phyloP scores from a whole-genome alignment of 1,140 invertebrate genomes.

The Tetragnatha versicolor region DNA sequence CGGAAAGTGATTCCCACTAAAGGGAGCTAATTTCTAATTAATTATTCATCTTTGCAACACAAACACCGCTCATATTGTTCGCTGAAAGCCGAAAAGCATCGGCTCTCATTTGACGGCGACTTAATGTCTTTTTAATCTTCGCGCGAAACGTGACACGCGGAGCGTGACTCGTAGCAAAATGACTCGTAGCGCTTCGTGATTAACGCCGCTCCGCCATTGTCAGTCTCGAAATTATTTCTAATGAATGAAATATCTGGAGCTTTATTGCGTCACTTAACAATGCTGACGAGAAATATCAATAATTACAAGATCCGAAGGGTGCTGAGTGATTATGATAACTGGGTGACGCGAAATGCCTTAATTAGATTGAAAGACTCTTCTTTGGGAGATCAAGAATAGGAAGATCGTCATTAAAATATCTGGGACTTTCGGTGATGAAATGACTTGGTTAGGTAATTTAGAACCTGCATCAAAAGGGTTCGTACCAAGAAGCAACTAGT shows the following conservation, averaged over 20 bases:
- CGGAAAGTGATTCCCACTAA: neutral
- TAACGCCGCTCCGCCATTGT: constrained; percentile 11
- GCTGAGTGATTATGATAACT: neutral
- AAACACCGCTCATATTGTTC: constrained; percentile 9
- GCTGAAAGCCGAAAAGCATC: constrained; percentile 20
- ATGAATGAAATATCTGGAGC: constrained; percentile 20
- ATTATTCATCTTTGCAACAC: constrained; percentile 16
- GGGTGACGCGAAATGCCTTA: neutral
- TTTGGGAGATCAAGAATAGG: too few relatives aligned
- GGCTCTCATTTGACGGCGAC: constrained; percentile 20
- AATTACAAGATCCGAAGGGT: constrained; percentile 21
- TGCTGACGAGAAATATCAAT: neutral
- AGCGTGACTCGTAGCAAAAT: constrained; percentile 13
- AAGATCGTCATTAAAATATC: too few relatives aligned
- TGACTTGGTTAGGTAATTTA: too few relatives aligned
- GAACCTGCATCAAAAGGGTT: too few relatives aligned
- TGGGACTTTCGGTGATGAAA: too few relatives aligned
- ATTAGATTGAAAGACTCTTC: constrained; percentile 11
- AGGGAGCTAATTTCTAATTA: constrained; percentile 13
- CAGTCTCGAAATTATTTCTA: constrained; percentile 18
- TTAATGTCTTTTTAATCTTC: constrained; percentile 36
- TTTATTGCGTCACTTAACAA: constrained; percentile 4
- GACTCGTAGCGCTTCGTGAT: constrained; percentile 8
- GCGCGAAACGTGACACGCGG: constrained; percentile 2
- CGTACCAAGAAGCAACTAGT: too few relatives aligned